These are phyloP conservation scores for Bombus soroeensis DNA, from an alignment of 1,140 invertebrate genomes.

Conservation along the genomic window DNA sequence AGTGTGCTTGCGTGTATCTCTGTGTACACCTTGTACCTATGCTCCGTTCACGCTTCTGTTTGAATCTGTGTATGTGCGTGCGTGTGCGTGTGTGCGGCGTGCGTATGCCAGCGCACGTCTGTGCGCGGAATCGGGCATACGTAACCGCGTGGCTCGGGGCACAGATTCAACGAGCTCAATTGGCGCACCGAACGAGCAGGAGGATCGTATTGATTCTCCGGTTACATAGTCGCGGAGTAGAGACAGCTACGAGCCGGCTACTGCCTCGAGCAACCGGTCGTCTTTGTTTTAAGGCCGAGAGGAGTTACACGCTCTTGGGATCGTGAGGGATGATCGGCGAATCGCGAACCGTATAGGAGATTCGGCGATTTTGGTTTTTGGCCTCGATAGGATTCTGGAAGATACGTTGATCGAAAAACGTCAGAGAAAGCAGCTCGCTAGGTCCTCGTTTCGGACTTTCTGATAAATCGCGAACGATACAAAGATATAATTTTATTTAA, in stretches of 20 bases:
- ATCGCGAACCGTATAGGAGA: background rate
- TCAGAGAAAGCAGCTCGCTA: background rate
- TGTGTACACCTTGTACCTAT: background rate
- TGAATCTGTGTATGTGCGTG: constrained; percentile 39
- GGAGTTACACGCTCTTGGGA: background rate
- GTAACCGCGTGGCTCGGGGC: constrained; percentile 80
- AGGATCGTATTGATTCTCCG: constrained; percentile 80
- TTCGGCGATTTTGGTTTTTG: background rate
- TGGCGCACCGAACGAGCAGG: constrained; percentile 73
- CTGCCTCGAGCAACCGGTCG: constrained; percentile 40
- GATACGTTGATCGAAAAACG: background rate
- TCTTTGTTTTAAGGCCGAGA: constrained; percentile 16
- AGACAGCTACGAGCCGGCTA: constrained; percentile 49
- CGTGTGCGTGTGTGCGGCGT: constrained; percentile 46
- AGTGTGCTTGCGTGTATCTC: constrained; percentile 5
- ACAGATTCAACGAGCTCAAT: constrained; percentile 83
- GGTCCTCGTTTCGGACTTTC: too few relatives aligned
- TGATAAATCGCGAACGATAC: too few relatives aligned
- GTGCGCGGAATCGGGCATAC: constrained; percentile 65
- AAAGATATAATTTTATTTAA: too few relatives aligned
- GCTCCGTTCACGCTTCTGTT: constrained; percentile 1
- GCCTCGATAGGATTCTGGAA: background rate
- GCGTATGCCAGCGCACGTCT: constrained; percentile 14
- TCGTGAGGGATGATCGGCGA: background rate
- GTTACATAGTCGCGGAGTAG: constrained; percentile 67